phyloP scores from a whole-genome alignment of 2,888 invertebrate species.

The Mesopsocus fuscifrons region DNA sequence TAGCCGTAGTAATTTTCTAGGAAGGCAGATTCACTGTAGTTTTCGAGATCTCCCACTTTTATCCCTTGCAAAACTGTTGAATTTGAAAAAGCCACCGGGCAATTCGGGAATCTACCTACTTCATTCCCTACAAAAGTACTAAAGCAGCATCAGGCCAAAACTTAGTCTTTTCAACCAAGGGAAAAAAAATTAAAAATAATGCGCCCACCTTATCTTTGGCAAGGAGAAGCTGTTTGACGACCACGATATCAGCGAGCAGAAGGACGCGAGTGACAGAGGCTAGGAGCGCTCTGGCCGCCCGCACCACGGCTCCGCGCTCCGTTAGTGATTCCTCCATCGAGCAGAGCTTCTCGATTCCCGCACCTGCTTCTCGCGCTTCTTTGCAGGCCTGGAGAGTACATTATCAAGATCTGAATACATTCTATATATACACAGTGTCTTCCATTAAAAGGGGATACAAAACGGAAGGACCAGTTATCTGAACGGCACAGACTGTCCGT shows the following conservation, averaged over 20 bases:
- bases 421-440: no score
- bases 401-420: no score
- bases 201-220: constrained; percentile 98
- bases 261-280: constrained; percentile 91
- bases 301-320: constrained; percentile 55
- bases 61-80: no score
- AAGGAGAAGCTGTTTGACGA: constrained; percentile 85
- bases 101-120: no score
- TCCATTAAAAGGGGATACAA: neutral
- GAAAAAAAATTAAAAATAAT: no score
- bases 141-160: no score
- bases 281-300: constrained; percentile 81
- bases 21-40: no score
- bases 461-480: neutral
- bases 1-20: no score
- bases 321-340: constrained; percentile 43
- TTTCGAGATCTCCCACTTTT: no score
- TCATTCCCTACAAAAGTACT: no score
- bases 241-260: constrained; percentile 89
- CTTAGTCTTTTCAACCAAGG: no score
- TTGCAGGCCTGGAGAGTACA: constrained; percentile 90
- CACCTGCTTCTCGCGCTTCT: constrained; percentile 85
- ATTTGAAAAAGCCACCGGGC: no score
- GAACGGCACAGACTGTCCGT: neutral
- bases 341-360: constrained; percentile 82